Base-by-base conservation (phyloP, 1,140 invertebrate species). In the Mycetomoellerius zeteki region DNA sequence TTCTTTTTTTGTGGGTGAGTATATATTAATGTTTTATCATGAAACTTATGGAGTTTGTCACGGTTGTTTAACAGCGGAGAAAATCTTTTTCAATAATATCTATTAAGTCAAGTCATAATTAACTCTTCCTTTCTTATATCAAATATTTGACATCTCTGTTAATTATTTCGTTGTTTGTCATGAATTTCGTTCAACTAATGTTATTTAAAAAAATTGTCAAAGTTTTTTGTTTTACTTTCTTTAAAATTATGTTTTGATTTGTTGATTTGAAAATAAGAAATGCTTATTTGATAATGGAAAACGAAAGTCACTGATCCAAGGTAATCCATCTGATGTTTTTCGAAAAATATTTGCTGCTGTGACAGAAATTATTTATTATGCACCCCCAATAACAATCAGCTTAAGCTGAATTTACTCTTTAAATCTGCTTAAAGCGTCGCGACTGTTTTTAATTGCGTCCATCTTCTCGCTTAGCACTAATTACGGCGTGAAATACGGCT, bases 381-480 rank as follows among this genome's bases (percentile, higher is more conserved):
- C 43, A 43, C 12, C 5, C 65, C 5, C 65, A 24, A 69, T 24
- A 30, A 27, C 37, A 30, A 24, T 62, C 33, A 8, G 56, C 56
- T 3, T 43, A 10, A 27, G 24, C 21, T 47, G 65, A 69, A 69
- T 69, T 69, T 47, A 37, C 65, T 47, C 10, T 58, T 81, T 27
- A 43, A 58, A 82, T 82, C 33, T 43, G n/a, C 14, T 78, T 24
- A 16, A 69, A 54, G 24, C 77, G 47, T 37, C 64, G 30, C n/a
- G 62, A n/a, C n/a, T 6, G 19, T 69, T 69, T 50, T 81, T 69
- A 81, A 81, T 80, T 67, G 19, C 19, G 65, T 60, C 80, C 52
- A 24, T 30, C 24, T 47, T 82, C n/a, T 72, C 80, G 33, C 24
- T 43, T n/a, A 54, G 65, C 14, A 30, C 69, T 84, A 84, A 84